Conservation (phyloP, 2,888 invertebrate genomes). For the Folsomia manolachei region DNA sequence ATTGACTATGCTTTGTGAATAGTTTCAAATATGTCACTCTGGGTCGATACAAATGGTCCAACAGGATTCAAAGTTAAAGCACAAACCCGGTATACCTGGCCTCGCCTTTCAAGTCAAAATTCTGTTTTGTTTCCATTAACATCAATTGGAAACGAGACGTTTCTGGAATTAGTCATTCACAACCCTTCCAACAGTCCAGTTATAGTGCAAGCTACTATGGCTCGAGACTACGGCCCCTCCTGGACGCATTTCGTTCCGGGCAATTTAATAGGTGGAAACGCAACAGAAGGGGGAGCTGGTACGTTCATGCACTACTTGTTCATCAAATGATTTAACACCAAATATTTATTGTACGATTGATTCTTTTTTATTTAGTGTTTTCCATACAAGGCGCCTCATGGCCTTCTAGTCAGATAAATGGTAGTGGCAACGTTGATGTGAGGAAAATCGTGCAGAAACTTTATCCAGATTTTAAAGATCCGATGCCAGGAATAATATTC, state of each 20-base stretch:
- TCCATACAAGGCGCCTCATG: conserved; percentile 41
- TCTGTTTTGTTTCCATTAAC: conserved; percentile 48
- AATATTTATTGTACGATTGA: background rate
- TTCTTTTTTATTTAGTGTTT: conserved; percentile 38
- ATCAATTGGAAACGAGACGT: conserved; percentile 46
- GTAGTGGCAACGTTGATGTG: conserved; percentile 45
- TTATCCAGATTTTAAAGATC: conserved; percentile 40
- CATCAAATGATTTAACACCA: background rate
- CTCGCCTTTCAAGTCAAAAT: conserved; percentile 41
- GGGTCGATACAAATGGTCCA: conserved; percentile 46
- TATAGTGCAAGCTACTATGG: conserved; percentile 70
- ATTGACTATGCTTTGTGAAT: conserved; percentile 17
- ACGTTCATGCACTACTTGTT: background rate
- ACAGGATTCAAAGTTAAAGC: conserved; percentile 49
- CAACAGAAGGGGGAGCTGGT: conserved; percentile 34
- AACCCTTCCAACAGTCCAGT: conserved; percentile 71
- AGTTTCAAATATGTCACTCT: conserved; percentile 51
- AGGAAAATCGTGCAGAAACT: conserved; percentile 41
- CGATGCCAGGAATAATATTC: conserved; percentile 58
- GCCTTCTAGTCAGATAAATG: conserved; percentile 48
- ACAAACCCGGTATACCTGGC: conserved; percentile 48
- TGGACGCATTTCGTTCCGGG: conserved; percentile 44
- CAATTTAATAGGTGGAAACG: conserved; percentile 32
- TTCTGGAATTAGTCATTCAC: conserved; percentile 43
- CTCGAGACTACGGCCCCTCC: conserved; percentile 44